phyloP scores from a whole-genome alignment of 2,113 vertebrate species.

The Corythornis madagascariensis region DNA sequence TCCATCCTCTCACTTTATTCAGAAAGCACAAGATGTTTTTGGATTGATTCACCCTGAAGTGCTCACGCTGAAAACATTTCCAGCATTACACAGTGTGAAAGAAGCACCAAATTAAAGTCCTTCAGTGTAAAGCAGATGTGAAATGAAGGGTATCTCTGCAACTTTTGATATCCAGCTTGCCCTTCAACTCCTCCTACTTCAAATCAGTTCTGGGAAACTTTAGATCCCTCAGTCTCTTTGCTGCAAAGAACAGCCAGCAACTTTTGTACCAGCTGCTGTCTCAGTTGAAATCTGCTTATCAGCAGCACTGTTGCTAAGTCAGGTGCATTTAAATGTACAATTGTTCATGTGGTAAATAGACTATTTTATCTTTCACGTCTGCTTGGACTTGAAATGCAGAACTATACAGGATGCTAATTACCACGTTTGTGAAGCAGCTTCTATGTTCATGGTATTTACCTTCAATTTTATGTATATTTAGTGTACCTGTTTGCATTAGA shows the following conservation, averaged over 20 bases:
- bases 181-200: background rate
- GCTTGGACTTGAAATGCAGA: background rate
- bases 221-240: background rate
- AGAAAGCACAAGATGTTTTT: background rate
- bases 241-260: background rate
- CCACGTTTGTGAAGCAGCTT: background rate
- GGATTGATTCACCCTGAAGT: background rate
- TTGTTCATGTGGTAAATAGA: background rate
- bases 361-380: background rate
- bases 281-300: background rate
- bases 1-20: background rate
- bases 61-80: background rate
- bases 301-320: background rate
- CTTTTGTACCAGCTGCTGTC: background rate
- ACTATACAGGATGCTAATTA: background rate
- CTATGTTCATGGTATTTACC: background rate
- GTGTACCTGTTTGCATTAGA: background rate
- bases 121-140: background rate
- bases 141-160: background rate
- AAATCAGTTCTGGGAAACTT: background rate
- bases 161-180: background rate
- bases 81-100: background rate
- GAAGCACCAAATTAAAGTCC: background rate
- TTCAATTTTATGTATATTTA: background rate
- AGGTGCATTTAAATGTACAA: background rate